Conservation (phyloP, 2,113 vertebrate genomes). For the Phycodurus eques region DNA sequence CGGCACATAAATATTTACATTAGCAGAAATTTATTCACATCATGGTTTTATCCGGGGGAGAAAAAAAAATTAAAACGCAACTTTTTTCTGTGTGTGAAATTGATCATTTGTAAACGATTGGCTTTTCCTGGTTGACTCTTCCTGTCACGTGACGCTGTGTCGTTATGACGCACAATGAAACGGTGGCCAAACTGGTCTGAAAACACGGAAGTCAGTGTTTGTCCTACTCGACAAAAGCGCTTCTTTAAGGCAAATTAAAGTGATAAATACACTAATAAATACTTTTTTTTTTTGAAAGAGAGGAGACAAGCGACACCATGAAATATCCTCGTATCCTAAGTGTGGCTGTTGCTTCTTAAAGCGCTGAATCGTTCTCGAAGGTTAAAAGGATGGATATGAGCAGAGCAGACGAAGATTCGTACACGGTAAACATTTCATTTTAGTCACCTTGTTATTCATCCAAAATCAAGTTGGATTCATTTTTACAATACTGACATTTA, state of each 20-base stretch:
- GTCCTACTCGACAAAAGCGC: neutral
- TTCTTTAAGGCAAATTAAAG: neutral
- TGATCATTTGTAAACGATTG: too few relatives aligned
- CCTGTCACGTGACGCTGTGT: conserved; percentile 20
- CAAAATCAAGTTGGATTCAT: neutral
- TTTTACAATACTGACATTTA: neutral
- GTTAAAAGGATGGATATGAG: neutral
- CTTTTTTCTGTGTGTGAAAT: too few relatives aligned
- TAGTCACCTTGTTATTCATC: neutral
- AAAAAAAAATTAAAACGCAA: too few relatives aligned
- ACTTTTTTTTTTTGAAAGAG: neutral
- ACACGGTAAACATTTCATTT: conserved; percentile 51
- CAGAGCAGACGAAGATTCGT: conserved; percentile 34
- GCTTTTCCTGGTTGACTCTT: too few relatives aligned
- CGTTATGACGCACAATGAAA: neutral
- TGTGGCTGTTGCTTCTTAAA: neutral
- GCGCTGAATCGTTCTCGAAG: conserved; percentile 13
- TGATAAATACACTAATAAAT: neutral
- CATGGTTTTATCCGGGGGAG: too few relatives aligned
- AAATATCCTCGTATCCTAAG: neutral
- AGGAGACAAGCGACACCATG: neutral
- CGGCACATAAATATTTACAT: neutral
- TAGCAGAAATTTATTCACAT: neutral
- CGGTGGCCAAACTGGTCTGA: conserved; percentile 9
- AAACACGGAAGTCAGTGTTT: conserved; percentile 47